phyloP scores from a whole-genome alignment of 1,140 invertebrate genomes.

The Plectus sambesii region DNA sequence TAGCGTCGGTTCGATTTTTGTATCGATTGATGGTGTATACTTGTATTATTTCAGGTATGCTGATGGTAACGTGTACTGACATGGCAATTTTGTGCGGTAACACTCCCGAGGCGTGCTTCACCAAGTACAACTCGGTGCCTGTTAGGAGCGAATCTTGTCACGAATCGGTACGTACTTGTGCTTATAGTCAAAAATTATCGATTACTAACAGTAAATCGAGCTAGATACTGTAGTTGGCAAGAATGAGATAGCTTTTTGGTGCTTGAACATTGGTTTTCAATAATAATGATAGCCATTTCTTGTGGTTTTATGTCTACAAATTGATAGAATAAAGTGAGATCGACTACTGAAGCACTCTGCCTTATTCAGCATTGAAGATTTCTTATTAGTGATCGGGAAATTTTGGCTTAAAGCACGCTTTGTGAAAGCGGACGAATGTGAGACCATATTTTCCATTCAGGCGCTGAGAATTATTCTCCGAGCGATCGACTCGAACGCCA shows the following conservation, averaged over 20 bases:
- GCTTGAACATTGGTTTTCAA: too few species aligned
- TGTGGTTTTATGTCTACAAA: too few species aligned
- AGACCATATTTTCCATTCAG: constrained; percentile 47
- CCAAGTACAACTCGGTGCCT: constrained; percentile 84
- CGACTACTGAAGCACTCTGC: too few species aligned
- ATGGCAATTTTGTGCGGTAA: constrained; percentile 94
- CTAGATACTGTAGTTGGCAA: too few species aligned
- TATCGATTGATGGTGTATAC: background rate
- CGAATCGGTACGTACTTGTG: constrained; percentile 70
- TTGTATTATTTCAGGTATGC: constrained; percentile 46
- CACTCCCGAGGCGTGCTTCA: constrained; percentile 77
- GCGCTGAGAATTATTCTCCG: constrained; percentile 81
- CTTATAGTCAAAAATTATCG: too few species aligned
- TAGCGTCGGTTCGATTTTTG: constrained; percentile 22
- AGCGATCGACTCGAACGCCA: constrained; percentile 77
- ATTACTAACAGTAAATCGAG: too few species aligned
- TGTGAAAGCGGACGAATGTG: constrained; percentile 2
- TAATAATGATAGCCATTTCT: too few species aligned
- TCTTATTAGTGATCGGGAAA: too few species aligned
- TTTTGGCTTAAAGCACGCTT: too few species aligned
- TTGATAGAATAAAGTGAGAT: too few species aligned
- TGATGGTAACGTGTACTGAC: constrained; percentile 94
- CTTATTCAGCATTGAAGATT: constrained; percentile 1
- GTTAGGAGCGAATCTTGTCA: constrained; percentile 77
- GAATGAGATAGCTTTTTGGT: too few species aligned